Base-by-base conservation (phyloP, 2,888 invertebrate genomes). In the Clunio marinus region DNA sequence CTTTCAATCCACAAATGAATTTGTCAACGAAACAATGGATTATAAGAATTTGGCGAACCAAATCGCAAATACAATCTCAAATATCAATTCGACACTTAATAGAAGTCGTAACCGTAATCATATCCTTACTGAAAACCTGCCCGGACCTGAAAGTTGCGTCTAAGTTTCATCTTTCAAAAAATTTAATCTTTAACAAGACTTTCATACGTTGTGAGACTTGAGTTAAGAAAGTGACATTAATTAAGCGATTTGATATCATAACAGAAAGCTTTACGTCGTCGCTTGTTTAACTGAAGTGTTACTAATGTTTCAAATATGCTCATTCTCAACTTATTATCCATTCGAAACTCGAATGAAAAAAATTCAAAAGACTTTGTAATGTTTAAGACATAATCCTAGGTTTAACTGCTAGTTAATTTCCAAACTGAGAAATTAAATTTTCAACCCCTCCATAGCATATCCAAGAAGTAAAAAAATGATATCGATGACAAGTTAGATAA, bases 111-210 rank as follows among this genome's bases (percentile, higher is more conserved):
- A 86, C 77, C 84, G 87, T 80, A 88, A 89, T 77, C 88, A 88
- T 75, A 90, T 91, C 69, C 84, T 92, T 74, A 88, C 91, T 65
- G 91, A 91, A 77, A 87, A 89, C 73, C 84, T 92, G 77, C 92
- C 92, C 28, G 92, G 92, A 70, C 92, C 91, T 46, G 92, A 92
- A 78, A 92, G 91, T 81, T 92, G 92, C 81, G 92, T 92, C 76
- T 92, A 86, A 84, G 20, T 63, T 46, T 51, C 22, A 41, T 7
- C 4, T 32, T 32, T n/a, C n/a, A n/a, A n/a, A n/a, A n/a, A n/a
- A n/a, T n/a, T n/a, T n/a, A n/a, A n/a, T n/a, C n/a, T n/a, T n/a
- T n/a, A n/a, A n/a, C n/a, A n/a, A n/a, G 8, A 13, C 32, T 32
- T 32, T 32, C 32, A 32, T 7, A 7, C 32, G 32, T 32, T 32